Conservation (phyloP, 2,888 invertebrate genomes). For the Phasia obesa region DNA sequence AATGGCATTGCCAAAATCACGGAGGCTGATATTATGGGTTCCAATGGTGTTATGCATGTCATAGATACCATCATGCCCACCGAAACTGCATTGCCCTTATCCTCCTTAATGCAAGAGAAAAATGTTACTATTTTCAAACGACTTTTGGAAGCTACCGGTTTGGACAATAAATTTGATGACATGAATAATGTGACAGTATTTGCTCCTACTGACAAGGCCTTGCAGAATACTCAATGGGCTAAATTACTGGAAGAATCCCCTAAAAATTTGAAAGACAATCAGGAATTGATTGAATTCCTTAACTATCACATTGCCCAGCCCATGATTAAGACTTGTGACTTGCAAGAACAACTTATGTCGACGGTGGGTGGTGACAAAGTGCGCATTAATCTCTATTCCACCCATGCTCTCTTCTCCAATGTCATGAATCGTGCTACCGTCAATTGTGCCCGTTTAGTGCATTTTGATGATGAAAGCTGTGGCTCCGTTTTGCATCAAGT, state of each 20-base stretch:
- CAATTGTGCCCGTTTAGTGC: constrained; percentile 86
- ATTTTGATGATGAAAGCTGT: constrained; percentile 86
- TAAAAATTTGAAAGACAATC: constrained; percentile 79
- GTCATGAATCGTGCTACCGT: constrained; percentile 86
- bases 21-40: constrained; percentile 86
- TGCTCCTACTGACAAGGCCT: constrained; percentile 86
- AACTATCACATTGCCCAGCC: constrained; percentile 85
- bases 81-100: constrained; percentile 83
- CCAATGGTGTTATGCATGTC: constrained; percentile 89
- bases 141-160: constrained; percentile 84
- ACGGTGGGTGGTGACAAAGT: constrained; percentile 83
- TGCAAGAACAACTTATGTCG: constrained; percentile 84
- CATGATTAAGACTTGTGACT: constrained; percentile 84
- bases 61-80: constrained; percentile 87
- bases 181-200: constrained; percentile 86
- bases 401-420: constrained; percentile 84
- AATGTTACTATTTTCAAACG: constrained; percentile 85
- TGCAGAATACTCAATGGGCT: constrained; percentile 83
- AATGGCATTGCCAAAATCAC: constrained; percentile 85
- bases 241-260: constrained; percentile 80
- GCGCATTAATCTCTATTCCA: constrained; percentile 85
- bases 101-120: constrained; percentile 84
- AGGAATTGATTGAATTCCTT: constrained; percentile 85
- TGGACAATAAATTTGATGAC: constrained; percentile 84
- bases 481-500: constrained; percentile 87